phyloP scores from a whole-genome alignment of 2,797 vertebrate genomes.

The Esox masquinongy region DNA sequence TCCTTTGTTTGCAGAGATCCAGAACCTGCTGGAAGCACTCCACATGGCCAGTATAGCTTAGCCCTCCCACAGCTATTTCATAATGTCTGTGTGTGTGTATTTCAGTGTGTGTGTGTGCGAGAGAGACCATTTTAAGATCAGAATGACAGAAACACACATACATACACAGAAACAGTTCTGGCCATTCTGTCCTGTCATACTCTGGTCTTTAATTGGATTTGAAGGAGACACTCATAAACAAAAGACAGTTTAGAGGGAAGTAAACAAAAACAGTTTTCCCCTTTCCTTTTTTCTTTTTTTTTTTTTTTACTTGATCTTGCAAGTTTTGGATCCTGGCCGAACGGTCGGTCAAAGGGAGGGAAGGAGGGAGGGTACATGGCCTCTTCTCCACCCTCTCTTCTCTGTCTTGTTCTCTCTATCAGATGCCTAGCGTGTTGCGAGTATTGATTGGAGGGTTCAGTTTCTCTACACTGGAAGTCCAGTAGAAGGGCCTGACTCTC shows the following conservation, averaged over 20 bases:
- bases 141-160: constrained; percentile 14
- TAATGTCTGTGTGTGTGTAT: constrained; percentile 5
- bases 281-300: constrained; percentile 41
- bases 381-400: constrained; percentile 19
- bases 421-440: constrained; percentile 78
- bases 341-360: not conserved
- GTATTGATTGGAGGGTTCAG: constrained; percentile 85
- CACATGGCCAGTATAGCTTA: constrained; percentile 36
- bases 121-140: not conserved
- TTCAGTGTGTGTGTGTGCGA: not conserved
- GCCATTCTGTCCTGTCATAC: not conserved
- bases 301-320: constrained; percentile 35
- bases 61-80: constrained; percentile 35
- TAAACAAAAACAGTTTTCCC: constrained; percentile 49
- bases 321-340: constrained; percentile 20
- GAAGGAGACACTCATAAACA: constrained; percentile 48
- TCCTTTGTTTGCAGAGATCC: constrained; percentile 77
- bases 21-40: constrained; percentile 61
- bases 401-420: constrained; percentile 53
- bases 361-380: not conserved
- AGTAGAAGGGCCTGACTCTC: no score
- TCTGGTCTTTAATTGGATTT: constrained; percentile 51
- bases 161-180: not conserved
- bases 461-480: constrained; percentile 81
- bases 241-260: constrained; percentile 44